Percentiles rank a stretch among this genome's conserved stretches.
Evolutionary conservation across 1,140 invertebrate genomes (phyloP).

Genomic region (Teleopsis dalmanni): DNA sequence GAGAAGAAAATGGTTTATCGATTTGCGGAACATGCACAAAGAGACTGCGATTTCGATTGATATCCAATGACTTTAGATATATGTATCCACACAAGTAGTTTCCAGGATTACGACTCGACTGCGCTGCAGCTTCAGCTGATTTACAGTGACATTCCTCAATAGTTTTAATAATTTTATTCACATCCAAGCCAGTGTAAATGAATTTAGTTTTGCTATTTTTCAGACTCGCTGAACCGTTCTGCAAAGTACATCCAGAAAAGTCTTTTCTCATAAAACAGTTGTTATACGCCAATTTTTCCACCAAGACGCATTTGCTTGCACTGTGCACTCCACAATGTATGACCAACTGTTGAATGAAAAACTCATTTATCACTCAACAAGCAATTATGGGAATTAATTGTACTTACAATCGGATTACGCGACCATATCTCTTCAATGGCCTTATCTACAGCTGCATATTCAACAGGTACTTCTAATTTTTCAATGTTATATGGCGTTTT

Average conservation of each 20-base stretch:
- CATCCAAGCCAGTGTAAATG: constrained; percentile 45
- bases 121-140: background rate
- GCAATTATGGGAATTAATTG: background rate
- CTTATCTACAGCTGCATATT: constrained; percentile 50
- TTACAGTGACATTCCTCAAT: constrained; percentile 23
- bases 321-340: constrained; percentile 55
- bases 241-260: constrained; percentile 39
- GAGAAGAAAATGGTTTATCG: constrained; percentile 47
- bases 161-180: constrained; percentile 45
- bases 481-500: constrained; percentile 46
- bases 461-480: constrained; percentile 52
- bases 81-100: constrained; percentile 58
- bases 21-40: constrained; percentile 59
- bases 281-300: constrained; percentile 51
- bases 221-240: constrained; percentile 33
- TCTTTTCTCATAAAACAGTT: constrained; percentile 47
- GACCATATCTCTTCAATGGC: constrained; percentile 54
- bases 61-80: constrained; percentile 52
- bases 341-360: constrained; percentile 46
- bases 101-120: constrained; percentile 15
- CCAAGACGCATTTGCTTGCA: constrained; percentile 45
- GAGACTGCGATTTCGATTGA: constrained; percentile 45
- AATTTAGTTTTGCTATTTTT: constrained; percentile 20
- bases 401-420: constrained; percentile 51
- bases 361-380: background rate